Evolutionary conservation across 2,797 vertebrate species (phyloP), one percentile per base, ranked within the genome.

Genomic region (Coreius guichenoti): DNA sequence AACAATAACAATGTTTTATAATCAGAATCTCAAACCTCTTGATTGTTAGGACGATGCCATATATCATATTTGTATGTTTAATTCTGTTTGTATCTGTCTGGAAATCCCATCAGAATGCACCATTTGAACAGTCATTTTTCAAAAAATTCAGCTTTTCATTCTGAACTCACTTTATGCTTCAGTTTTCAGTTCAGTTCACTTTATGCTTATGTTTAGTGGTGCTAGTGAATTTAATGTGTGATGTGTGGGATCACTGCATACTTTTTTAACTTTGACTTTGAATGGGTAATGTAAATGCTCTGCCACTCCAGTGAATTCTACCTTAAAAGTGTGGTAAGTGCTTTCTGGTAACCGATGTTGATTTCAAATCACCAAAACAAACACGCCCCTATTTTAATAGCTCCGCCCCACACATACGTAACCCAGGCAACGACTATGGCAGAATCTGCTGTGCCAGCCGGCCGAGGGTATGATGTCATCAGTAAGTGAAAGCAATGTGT

Each of bases 21-120:
- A 29, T 65, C 36, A 80, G 58, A 80, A 47, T 80, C 54, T 77
- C 33, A 77, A 76, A 76, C 45, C 23, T 63, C 54, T 79, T 63
- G 56, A 76, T 58, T 65, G n/a, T 80, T 65, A 43, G n/a, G 58
- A 80, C 1, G 9, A 80, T 61, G 23, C 58, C 77, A 79, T 65
- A 39, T 77, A 79, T 79, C 36, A 79, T n/a, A 78, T 80, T 80
- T 80, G n/a, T 67, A 80, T 19, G 39, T 79, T n/a, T 79, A 19
- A 79, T 16, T 76, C 51, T n/a, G 74, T 76, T 76, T 56, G n/a
- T n/a, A n/a, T n/a, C n/a, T 74, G 26, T 76, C 29, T 56, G 74
- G 7, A 77, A 61, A 77, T 43, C 51, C 74, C 51, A 77, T 58
- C 51, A 76, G 49, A 76, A 56, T 76, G 29, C 49, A 54, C 74